A percentile compares a stretch with the other conserved stretches of the same genome.
phyloP scores from a whole-genome alignment of 2,113 vertebrate species.

The Axis porcinus region DNA sequence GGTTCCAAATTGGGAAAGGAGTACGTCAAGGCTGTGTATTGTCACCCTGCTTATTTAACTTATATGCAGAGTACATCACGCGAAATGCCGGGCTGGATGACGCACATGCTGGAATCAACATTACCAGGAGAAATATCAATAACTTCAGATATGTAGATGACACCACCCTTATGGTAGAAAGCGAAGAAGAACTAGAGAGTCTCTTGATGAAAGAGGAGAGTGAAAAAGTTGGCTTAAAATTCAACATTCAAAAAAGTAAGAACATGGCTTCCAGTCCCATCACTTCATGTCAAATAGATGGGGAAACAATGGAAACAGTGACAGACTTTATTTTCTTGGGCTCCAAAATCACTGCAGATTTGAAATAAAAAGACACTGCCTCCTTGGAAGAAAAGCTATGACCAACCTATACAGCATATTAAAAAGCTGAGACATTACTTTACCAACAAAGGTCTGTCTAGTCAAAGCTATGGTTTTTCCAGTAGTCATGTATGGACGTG shows the following conservation, averaged over 20 bases:
- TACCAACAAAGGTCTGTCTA: neutral
- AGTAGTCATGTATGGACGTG: neutral
- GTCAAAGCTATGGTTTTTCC: neutral
- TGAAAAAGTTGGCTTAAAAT: neutral
- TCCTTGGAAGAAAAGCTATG: neutral
- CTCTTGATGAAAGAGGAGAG: neutral
- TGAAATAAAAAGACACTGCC: neutral
- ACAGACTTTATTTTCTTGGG: neutral
- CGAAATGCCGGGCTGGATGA: accelerated
- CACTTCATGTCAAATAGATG: neutral
- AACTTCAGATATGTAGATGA: neutral
- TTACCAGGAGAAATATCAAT: neutral
- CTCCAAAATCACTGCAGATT: neutral
- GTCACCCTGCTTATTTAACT: neutral
- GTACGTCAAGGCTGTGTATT: neutral
- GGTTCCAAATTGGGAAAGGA: neutral
- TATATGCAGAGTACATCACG: neutral
- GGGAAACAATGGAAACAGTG: neutral
- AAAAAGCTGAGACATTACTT: neutral
- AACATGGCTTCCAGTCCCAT: neutral
- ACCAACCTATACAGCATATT: neutral
- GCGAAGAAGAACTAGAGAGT: neutral
- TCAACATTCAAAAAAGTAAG: neutral
- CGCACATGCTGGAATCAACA: neutral
- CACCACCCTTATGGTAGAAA: neutral